A percentile compares a stretch with the other conserved stretches of the same genome.
These are phyloP conservation scores for Eulemur albifrons DNA, from an alignment of 2,797 vertebrate genomes.

Conservation along the genomic window DNA sequence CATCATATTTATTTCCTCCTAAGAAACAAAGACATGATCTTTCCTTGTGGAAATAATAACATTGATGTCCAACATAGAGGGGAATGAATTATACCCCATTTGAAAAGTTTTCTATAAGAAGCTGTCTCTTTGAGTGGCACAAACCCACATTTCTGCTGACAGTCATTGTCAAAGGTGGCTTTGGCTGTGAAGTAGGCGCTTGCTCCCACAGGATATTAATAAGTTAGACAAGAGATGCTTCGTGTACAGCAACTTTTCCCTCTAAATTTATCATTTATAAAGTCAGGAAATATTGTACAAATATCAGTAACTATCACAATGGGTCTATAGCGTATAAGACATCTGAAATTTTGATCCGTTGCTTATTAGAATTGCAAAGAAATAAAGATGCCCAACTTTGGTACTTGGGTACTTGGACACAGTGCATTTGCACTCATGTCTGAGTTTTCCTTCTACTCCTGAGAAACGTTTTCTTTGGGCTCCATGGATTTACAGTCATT, in stretches of 20 bases:
- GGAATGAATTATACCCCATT: not conserved
- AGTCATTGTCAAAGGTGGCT: accelerated
- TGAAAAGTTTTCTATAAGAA: not conserved
- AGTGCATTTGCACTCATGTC: not conserved
- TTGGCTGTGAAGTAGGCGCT: not conserved
- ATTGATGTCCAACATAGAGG: not conserved
- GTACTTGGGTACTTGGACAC: not conserved
- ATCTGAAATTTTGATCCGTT: not conserved
- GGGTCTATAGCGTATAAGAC: not conserved
- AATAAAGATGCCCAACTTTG: not conserved
- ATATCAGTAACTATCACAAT: not conserved
- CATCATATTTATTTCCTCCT: conserved; percentile 39
- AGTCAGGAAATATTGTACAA: not conserved
- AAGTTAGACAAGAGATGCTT: not conserved
- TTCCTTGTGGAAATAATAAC: conserved; percentile 8
- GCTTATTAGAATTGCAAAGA: not conserved
- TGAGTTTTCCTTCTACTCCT: no score
- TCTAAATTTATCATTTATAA: not conserved
- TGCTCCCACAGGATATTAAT: not conserved
- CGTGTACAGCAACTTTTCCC: not conserved
- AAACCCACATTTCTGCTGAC: not conserved
- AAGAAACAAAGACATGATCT: conserved; percentile 36
- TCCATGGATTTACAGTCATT: not conserved
- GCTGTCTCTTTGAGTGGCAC: not conserved
- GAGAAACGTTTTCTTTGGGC: not conserved